Conservation (phyloP, 1,140 invertebrate genomes). For the Drosophila repletoides region DNA sequence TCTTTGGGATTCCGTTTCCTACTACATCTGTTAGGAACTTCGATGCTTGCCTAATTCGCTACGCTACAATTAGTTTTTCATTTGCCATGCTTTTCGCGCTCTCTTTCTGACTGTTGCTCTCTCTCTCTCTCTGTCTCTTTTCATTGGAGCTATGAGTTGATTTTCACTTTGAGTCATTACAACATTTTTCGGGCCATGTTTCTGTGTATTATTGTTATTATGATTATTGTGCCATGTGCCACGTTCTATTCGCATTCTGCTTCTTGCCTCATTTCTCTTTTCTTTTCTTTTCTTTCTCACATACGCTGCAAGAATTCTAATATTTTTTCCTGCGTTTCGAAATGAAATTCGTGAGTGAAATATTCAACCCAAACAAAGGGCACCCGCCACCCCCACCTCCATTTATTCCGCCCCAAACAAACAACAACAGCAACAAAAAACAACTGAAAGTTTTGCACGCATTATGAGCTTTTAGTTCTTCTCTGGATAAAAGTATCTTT, state of each 20-base stretch:
- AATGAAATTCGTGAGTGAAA: constrained; percentile 79
- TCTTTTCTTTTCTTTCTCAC: constrained; percentile 38
- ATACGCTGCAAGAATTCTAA: constrained; percentile 65
- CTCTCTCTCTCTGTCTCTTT: background rate
- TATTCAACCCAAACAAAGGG: constrained; percentile 50
- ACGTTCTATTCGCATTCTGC: constrained; percentile 48
- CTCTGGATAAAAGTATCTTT: constrained; percentile 58
- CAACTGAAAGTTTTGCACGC: constrained; percentile 31
- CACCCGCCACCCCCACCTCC: background rate
- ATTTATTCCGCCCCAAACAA: no score
- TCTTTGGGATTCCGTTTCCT: constrained; percentile 28
- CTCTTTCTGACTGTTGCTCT: background rate
- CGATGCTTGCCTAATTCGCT: constrained; percentile 67
- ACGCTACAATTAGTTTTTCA: constrained; percentile 79
- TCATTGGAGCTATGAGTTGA: constrained; percentile 50
- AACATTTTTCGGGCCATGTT: constrained; percentile 66
- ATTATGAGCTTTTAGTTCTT: constrained; percentile 47
- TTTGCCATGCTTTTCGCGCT: constrained; percentile 54
- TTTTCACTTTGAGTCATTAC: constrained; percentile 78
- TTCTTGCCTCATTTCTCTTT: background rate
- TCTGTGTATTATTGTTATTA: constrained; percentile 71
- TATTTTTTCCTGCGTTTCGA: constrained; percentile 58
- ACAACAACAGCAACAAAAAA: no score
- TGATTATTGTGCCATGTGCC: constrained; percentile 71
- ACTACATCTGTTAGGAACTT: constrained; percentile 49